phyloP scores from a whole-genome alignment of 2,888 invertebrate genomes.

The Amphimallon solstitiale region DNA sequence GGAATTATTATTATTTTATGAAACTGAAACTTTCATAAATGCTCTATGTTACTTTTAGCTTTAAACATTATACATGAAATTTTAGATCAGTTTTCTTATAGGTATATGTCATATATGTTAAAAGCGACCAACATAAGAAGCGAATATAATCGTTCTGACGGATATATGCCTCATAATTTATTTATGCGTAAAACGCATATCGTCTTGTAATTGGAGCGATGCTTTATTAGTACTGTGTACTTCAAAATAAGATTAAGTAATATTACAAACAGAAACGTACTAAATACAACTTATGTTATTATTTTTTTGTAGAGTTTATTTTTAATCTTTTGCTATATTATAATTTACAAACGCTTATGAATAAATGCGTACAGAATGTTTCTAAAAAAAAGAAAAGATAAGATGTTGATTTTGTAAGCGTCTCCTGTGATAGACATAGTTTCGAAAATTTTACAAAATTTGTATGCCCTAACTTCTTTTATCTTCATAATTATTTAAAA shows the following conservation, averaged over 20 bases:
- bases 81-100: too few relatives aligned
- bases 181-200: not conserved
- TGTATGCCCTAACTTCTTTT: not conserved
- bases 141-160: not conserved
- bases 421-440: too few relatives aligned
- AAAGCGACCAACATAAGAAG: not conserved
- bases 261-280: slow-evolving; percentile 9
- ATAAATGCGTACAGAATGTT: slow-evolving; percentile 20
- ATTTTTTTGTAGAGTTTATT: slow-evolving; percentile 5
- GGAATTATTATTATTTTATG: too few relatives aligned
- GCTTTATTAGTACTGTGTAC: slow-evolving; percentile 18
- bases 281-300: slow-evolving; percentile 5
- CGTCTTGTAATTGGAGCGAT: not conserved
- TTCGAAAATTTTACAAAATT: not conserved
- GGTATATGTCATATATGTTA: too few relatives aligned
- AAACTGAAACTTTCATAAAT: too few relatives aligned
- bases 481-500: too few relatives aligned
- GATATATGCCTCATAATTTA: not conserved
- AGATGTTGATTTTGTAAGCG: slow-evolving; percentile 22
- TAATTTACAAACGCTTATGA: slow-evolving; percentile 20
- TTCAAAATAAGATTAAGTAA: slow-evolving; percentile 11
- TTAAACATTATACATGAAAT: too few relatives aligned
- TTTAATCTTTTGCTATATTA: slow-evolving; percentile 5
- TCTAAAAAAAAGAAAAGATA: slow-evolving; percentile 4
- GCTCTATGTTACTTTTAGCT: too few relatives aligned